Conservation (phyloP, 2,888 invertebrate species). For the Idaea biselata region DNA sequence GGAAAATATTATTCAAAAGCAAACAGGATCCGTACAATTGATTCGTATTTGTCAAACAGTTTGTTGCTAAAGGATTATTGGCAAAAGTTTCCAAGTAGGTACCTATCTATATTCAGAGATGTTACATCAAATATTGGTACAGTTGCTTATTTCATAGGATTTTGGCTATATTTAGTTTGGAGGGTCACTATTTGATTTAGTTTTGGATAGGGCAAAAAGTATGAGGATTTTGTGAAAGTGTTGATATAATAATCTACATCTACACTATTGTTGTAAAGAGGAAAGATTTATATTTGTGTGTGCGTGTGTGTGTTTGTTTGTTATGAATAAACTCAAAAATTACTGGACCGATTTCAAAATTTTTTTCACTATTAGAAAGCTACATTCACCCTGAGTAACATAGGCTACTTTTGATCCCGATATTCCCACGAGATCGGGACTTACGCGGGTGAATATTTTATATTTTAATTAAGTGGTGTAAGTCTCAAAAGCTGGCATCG, state of each 20-base stretch:
- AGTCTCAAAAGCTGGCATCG: not conserved
- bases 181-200: not conserved
- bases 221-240: no score
- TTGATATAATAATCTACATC: no score
- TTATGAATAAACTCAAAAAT: no score
- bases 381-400: no score
- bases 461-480: not conserved
- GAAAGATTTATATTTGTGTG: no score
- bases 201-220: not conserved
- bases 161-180: not conserved
- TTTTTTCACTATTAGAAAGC: no score
- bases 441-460: no score
- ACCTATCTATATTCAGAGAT: not conserved
- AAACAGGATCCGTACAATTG: not conserved
- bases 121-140: not conserved
- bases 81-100: not conserved
- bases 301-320: no score
- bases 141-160: not conserved
- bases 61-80: slow-evolving; percentile 1
- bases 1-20: slow-evolving; percentile 5
- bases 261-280: no score
- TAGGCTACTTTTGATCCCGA: no score
- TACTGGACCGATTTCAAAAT: no score
- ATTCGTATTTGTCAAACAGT: not conserved
- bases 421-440: no score